Evolutionary conservation across 2,888 invertebrate genomes (phyloP).

Genomic region (Ischnura elegans): DNA sequence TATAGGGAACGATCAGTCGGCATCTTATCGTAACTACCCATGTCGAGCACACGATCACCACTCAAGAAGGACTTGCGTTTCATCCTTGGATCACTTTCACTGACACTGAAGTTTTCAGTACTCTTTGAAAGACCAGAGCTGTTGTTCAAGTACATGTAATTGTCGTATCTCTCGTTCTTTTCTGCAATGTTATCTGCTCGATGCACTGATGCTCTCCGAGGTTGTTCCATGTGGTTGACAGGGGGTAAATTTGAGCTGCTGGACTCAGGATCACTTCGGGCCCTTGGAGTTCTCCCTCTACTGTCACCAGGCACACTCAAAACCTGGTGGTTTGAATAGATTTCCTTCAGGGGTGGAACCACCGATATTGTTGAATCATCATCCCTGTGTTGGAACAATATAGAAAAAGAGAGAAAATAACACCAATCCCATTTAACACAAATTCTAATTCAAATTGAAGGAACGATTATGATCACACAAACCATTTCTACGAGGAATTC

Average conservation of each 20-base stretch:
- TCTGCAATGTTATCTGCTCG: neutral
- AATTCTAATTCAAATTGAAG: too few species aligned
- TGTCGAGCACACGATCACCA: neutral
- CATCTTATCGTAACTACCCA: slow-evolving; percentile 16
- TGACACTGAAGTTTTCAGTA: slow-evolving; percentile 44
- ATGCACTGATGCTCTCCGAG: neutral
- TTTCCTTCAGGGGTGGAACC: slow-evolving; percentile 35
- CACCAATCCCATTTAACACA: too few species aligned
- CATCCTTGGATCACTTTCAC: slow-evolving; percentile 27
- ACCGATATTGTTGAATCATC: slow-evolving; percentile 17
- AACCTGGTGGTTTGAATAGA: neutral
- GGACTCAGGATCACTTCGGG: neutral
- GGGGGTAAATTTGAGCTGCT: slow-evolving; percentile 38
- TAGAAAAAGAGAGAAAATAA: too few species aligned
- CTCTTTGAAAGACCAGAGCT: slow-evolving; percentile 32
- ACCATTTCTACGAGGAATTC: too few species aligned
- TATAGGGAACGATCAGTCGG: slow-evolving; percentile 36
- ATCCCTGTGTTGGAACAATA: neutral
- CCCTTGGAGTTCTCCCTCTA: slow-evolving; percentile 6
- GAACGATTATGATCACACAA: too few species aligned
- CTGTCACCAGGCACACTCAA: slow-evolving; percentile 6
- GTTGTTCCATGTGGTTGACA: neutral
- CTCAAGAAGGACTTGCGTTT: slow-evolving; percentile 40
- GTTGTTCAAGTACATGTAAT: slow-evolving; percentile 29
- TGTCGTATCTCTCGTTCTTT: slow-evolving; percentile 25